Evolutionary conservation across 2,797 vertebrate species (phyloP), one percentile per base, ranked within the genome.

Genomic region (Rhinoraja longicauda): DNA sequence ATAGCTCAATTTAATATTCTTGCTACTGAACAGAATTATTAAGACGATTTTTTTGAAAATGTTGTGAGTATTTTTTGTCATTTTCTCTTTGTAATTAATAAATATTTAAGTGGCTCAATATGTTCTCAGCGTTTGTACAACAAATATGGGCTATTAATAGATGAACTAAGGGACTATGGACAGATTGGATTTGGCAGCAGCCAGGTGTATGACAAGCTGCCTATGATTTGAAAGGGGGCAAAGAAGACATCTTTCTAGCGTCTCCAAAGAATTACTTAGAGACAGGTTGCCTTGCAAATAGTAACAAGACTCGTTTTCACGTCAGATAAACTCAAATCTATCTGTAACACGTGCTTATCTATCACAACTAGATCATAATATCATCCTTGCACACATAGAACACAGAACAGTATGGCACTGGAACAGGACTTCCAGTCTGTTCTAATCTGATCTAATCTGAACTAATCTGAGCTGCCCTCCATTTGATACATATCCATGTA

Each of bases 1-100:
- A 94, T 93, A 95, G 95, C 91, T 94, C 93, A 94, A 95, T 95
- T 94, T 95, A 95, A 94, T 94, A 73, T 64, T 93, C 94, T 82
- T 91, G 81, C 36, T 93, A 76, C 76, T 17, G 93, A 94, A 94
- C 57, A 94, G 9, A 57, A 72, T n/a, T 93, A 19, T 93, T 94
- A 95, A 96, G 96, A 95, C 94, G 13, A 94, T 94, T 95, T 95
- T 90, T 94, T 94, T 67, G 39, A 91, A 53, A 73, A 75, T 17
- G 73, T 70, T 12, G 32, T 67, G 1, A 32, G 76, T 45, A 39
- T 79, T 45, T 67, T 32, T 86, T 72, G 21, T 45, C 2, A 39
- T 10, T 32, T 39, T 39, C 39, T 36, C 67, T 90, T 90, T 4
- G 72, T 36, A 67, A 67, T 8, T 64, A 90, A 90, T 5, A n/a